Evolutionary conservation across 2,113 vertebrate species (phyloP).

Genomic region (Phodopus roborovskii): DNA sequence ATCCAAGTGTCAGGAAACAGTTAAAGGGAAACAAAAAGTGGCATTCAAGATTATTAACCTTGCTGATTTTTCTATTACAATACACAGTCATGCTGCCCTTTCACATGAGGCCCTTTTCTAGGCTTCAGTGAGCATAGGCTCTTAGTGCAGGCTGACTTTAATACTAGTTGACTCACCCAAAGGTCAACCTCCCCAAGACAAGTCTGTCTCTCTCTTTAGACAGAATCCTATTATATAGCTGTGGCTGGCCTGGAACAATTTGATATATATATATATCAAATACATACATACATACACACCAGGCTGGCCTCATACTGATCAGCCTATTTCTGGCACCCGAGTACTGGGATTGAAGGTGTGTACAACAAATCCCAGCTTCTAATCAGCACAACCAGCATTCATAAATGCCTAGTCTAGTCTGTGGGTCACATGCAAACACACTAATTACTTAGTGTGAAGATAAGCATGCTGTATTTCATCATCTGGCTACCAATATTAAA

Average conservation of each 20-base stretch:
- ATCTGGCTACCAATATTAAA: background rate
- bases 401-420: background rate
- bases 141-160: background rate
- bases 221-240: background rate
- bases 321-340: background rate
- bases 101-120: background rate
- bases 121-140: background rate
- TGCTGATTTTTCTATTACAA: conserved; percentile 46
- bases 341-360: background rate
- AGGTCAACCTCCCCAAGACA: conserved; percentile 7
- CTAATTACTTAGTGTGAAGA: background rate
- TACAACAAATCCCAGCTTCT: background rate
- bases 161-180: background rate
- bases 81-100: conserved; percentile 5
- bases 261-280: background rate
- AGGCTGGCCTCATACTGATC: background rate
- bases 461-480: background rate
- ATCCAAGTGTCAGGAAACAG: conserved; percentile 50
- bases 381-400: conserved; percentile 4
- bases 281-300: no score
- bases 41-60: conserved; percentile 9
- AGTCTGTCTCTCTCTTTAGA: background rate
- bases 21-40: conserved; percentile 7
- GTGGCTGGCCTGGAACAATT: background rate
- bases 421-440: background rate